Evolutionary conservation across 2,797 vertebrate species (phyloP).

Genomic region (Lindbergichthys nudifrons): DNA sequence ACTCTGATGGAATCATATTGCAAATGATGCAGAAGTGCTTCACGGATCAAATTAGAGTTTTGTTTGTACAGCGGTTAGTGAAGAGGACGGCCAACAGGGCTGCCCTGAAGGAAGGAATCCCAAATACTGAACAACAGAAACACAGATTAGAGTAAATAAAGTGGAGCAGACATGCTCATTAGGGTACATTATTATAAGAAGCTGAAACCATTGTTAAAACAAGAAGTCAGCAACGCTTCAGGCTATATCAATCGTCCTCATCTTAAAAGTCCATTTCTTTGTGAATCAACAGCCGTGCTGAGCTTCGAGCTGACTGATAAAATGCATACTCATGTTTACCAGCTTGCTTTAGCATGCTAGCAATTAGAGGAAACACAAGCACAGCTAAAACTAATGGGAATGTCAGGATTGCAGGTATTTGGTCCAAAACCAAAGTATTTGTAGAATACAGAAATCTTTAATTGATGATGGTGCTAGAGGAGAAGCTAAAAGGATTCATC

Average conservation of each 20-base stretch:
- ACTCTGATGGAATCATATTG: conserved; percentile 2
- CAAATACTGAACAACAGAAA: not conserved
- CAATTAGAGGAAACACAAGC: too few relatives aligned
- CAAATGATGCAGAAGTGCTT: conserved; percentile 20
- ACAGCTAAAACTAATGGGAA: too few relatives aligned
- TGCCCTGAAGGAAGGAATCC: not conserved
- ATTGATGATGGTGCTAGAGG: too few relatives aligned
- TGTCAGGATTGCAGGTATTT: too few relatives aligned
- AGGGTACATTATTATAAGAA: not conserved
- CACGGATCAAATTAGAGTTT: conserved; percentile 4
- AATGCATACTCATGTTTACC: too few relatives aligned
- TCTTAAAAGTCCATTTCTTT: not conserved
- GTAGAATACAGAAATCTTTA: too few relatives aligned
- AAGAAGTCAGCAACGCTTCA: not conserved
- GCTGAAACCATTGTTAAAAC: not conserved
- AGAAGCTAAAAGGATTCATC: too few relatives aligned
- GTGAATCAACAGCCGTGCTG: too few relatives aligned
- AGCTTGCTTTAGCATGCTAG: too few relatives aligned
- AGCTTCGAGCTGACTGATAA: too few relatives aligned
- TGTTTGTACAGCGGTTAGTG: conserved; percentile 11
- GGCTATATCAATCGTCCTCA: not conserved
- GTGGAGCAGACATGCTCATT: not conserved
- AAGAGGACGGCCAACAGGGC: not conserved
- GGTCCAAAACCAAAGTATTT: too few relatives aligned
- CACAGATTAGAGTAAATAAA: conserved; percentile 2